These are phyloP conservation scores for Poeciliopsis prolifica DNA, from an alignment of 2,113 vertebrate species.

Conservation along the genomic window DNA sequence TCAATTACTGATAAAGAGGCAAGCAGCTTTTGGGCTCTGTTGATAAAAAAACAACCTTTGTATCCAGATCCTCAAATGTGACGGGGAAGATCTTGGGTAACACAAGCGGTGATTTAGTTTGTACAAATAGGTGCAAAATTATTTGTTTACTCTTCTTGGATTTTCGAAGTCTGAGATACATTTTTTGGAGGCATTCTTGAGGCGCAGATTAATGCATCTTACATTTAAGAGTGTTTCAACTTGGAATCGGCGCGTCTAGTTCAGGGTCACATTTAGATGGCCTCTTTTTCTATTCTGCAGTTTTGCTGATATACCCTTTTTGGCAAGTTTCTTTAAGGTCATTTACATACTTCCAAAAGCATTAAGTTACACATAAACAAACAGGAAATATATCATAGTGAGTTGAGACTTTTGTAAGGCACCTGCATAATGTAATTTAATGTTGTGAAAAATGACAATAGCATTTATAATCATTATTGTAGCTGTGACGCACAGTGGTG, in stretches of 20 bases:
- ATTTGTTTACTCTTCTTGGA: neutral
- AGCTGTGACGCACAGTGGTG: neutral
- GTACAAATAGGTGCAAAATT: neutral
- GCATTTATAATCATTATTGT: neutral
- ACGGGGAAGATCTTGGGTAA: neutral
- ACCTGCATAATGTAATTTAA: neutral
- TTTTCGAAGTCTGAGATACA: neutral
- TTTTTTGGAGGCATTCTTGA: neutral
- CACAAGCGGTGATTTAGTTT: neutral
- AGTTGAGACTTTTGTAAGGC: neutral
- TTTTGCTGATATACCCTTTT: neutral
- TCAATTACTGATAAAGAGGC: neutral
- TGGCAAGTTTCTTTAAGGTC: neutral
- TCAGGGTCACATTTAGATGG: neutral
- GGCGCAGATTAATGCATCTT: neutral
- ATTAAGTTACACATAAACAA: neutral
- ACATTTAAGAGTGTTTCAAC: neutral
- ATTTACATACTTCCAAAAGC: neutral
- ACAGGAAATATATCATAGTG: neutral
- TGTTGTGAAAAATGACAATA: neutral
- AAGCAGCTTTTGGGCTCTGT: neutral
- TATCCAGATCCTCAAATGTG: neutral
- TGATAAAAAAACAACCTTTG: neutral
- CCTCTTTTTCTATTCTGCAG: neutral
- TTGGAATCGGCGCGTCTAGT: neutral